These are phyloP conservation scores for Polydesmus complanatus DNA, from an alignment of 2,888 invertebrate genomes.

Conservation along the genomic window DNA sequence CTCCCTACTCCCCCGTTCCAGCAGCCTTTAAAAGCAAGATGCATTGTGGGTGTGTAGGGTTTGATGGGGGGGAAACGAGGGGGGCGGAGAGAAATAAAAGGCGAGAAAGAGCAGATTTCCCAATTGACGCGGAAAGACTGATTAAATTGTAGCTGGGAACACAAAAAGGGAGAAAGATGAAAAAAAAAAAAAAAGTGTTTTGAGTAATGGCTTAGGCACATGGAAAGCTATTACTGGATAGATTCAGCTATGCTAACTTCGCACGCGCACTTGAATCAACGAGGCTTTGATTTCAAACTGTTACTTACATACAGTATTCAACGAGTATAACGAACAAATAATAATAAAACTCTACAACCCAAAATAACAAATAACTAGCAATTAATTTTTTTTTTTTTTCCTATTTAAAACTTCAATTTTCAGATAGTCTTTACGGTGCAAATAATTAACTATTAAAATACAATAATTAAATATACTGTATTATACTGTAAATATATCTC, in stretches of 20 bases:
- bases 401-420: too few relatives aligned
- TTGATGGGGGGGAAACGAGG: not conserved
- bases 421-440: too few relatives aligned
- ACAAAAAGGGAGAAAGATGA: not conserved
- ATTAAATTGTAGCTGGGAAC: not conserved
- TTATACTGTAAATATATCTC: too few relatives aligned
- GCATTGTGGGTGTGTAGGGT: not conserved
- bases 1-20: too few relatives aligned
- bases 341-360: too few relatives aligned
- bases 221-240: not conserved
- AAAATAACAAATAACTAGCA: too few relatives aligned
- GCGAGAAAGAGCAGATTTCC: not conserved
- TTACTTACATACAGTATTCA: not conserved
- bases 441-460: too few relatives aligned
- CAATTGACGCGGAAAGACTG: not conserved
- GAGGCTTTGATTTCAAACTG: not conserved
- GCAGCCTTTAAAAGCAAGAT: not conserved
- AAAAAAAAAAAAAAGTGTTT: not conserved
- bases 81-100: not conserved
- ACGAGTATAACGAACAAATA: too few relatives aligned
- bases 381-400: too few relatives aligned
- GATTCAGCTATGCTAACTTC: not conserved
- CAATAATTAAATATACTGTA: too few relatives aligned
- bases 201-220: not conserved
- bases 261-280: not conserved